Conservation (phyloP, 2,888 invertebrate genomes). For the Mayetiola destructor region DNA sequence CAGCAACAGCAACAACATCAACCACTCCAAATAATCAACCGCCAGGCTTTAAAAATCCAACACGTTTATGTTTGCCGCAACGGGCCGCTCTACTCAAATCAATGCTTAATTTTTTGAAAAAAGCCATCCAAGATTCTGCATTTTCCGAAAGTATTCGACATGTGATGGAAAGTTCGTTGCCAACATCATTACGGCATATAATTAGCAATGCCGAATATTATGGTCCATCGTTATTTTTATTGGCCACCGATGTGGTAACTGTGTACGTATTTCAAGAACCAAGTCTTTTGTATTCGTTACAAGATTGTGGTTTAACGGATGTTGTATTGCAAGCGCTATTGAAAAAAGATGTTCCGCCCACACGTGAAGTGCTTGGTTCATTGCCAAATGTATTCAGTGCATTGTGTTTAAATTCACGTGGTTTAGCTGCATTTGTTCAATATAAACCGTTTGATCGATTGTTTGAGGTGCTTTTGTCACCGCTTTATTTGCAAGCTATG, state of each 20-base stretch:
- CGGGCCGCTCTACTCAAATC: conserved; percentile 73
- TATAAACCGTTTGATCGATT: conserved; percentile 70
- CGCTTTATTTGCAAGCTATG: conserved; percentile 75
- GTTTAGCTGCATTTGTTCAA: conserved; percentile 60
- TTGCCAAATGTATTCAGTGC: conserved; percentile 79
- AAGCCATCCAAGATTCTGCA: conserved; percentile 64
- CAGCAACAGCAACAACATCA: neutral
- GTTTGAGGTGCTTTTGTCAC: conserved; percentile 64
- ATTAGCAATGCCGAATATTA: conserved; percentile 83
- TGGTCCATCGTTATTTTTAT: conserved; percentile 67
- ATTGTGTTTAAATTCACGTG: conserved; percentile 66
- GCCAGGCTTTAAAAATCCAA: neutral
- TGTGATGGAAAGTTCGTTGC: conserved; percentile 73
- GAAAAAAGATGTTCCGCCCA: conserved; percentile 66
- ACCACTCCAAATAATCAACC: neutral
- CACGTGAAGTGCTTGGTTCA: conserved; percentile 63
- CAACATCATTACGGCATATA: conserved; percentile 62
- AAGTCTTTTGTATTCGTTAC: conserved; percentile 65
- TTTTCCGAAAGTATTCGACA: conserved; percentile 69
- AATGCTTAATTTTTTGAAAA: conserved; percentile 77
- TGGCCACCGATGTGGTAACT: conserved; percentile 74
- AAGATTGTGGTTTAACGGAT: conserved; percentile 72
- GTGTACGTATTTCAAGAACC: conserved; percentile 76
- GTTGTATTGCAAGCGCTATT: conserved; percentile 71
- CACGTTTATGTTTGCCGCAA: conserved; percentile 57